Base-by-base conservation (phyloP, 2,113 vertebrate species). In the Scopus umbretta region DNA sequence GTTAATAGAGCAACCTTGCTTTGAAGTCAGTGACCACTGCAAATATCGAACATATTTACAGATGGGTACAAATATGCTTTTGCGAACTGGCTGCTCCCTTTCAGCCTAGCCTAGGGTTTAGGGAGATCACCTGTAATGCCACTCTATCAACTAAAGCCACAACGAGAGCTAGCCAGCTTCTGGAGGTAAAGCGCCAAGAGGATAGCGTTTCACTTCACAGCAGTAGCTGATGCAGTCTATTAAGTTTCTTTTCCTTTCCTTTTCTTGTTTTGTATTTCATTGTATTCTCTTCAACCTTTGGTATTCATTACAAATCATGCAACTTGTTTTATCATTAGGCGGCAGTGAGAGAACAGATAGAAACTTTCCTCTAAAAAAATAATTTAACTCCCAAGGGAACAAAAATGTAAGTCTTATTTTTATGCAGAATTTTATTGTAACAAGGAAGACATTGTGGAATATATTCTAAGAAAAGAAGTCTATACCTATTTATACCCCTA, bases 21-120 rank as follows among this genome's bases (percentile, higher is more conserved):
- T 49, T 87, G 55, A 90, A 96, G 80, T 49, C 76, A 67, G 50
- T 86, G 90, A 81, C 95, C 94, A 67, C 45, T 88, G 72, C 29
- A 91, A 93, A 90, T 91, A 86, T 20, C 10, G 34, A 92, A 66
- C 29, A 34, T 75, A 66, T 93, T 95, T 95, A 85, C 56, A 88
- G 85, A 45, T 38, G 47, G 40, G 47, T 36, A 65, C 42, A 85
- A 92, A 87, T 34, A 61, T 5, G 42, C 63, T n/a, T 83, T 89
- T 84, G 29, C 75, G 81, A 96, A 52, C 42, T 87, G 40, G 38
- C 79, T 78, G 52, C 25, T 89, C 19, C 74, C 36, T 78, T 78
- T 61, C 38, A 93, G 43, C 10, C 47, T 58, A 3, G 38, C 43
- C 27, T 58, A 53, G 34, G 29, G 29, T 73, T 94, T 85, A 36